These are phyloP conservation scores for Urocynchramus pylzowi DNA, from an alignment of 2,113 vertebrate genomes.

Conservation along the genomic window DNA sequence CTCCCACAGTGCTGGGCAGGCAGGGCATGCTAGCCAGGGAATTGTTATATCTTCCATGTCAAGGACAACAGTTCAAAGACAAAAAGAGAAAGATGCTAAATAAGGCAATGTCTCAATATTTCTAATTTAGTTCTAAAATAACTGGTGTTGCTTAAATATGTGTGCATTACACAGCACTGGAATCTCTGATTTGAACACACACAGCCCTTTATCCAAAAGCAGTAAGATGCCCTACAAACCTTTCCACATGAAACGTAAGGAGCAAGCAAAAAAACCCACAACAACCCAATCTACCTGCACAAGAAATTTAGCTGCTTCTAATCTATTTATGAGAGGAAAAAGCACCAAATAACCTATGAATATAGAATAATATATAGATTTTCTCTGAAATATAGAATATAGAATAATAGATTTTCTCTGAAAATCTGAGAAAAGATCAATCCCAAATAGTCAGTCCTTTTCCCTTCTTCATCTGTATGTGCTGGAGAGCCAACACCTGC, in stretches of 20 bases:
- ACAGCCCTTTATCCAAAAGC: background rate
- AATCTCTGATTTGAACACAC: background rate
- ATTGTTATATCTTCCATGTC: background rate
- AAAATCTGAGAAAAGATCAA: background rate
- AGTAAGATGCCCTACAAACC: background rate
- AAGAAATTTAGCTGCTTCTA: background rate
- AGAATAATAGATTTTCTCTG: background rate
- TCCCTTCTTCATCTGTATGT: background rate
- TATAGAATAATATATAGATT: background rate
- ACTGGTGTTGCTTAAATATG: background rate
- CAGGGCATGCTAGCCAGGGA: background rate
- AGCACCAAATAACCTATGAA: background rate
- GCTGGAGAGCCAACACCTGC: background rate
- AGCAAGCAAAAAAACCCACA: background rate
- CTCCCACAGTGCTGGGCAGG: background rate
- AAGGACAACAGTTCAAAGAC: constrained; percentile 22
- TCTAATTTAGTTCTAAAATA: background rate
- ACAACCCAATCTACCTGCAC: background rate
- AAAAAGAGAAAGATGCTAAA: background rate
- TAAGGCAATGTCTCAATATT: background rate
- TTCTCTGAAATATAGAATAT: too few species aligned
- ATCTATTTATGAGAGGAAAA: background rate
- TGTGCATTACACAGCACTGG: background rate
- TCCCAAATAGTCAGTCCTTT: background rate
- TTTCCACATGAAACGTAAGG: background rate